These are phyloP conservation scores for Zoroaster sp. DNA, from an alignment of 53 echinoderm and acorn worm species.

Conservation along the genomic window DNA sequence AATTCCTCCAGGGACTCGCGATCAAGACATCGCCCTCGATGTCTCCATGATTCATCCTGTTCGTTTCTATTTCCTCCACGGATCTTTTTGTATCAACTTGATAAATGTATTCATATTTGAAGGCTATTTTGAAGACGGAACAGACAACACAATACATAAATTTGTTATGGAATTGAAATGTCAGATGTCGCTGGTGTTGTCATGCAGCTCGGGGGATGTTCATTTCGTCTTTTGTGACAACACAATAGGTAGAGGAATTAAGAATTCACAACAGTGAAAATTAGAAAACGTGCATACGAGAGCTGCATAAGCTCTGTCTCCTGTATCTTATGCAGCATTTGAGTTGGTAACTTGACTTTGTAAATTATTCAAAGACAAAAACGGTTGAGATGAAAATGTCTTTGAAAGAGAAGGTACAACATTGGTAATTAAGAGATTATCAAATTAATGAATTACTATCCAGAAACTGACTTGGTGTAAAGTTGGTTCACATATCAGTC, in stretches of 20 bases:
- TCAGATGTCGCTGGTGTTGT: not conserved
- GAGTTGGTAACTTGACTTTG: too few relatives aligned
- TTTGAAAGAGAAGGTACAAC: too few relatives aligned
- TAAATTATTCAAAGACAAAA: too few relatives aligned
- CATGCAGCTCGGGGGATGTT: not conserved
- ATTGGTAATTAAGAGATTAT: too few relatives aligned
- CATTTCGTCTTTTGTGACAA: not conserved
- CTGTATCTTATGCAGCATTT: too few relatives aligned
- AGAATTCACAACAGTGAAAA: not conserved
- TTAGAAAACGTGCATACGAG: too few relatives aligned
- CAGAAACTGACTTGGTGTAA: too few relatives aligned
- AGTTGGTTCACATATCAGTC: too few relatives aligned
- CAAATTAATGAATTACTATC: too few relatives aligned
- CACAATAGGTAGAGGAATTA: not conserved
- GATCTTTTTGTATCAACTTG: not conserved
- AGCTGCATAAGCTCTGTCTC: too few relatives aligned
- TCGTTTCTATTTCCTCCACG: not conserved
- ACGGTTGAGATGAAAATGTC: too few relatives aligned
- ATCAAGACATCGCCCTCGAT: not conserved
- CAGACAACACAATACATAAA: not conserved
- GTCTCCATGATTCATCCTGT: not conserved
- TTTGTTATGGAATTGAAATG: constrained; percentile 14
- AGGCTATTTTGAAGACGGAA: not conserved
- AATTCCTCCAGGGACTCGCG: constrained; percentile 18
- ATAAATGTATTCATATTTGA: constrained; percentile 1